A percentile compares a stretch with the other conserved stretches of the same genome.
Conservation (phyloP, 1,140 invertebrate species). For the Atta texana region DNA sequence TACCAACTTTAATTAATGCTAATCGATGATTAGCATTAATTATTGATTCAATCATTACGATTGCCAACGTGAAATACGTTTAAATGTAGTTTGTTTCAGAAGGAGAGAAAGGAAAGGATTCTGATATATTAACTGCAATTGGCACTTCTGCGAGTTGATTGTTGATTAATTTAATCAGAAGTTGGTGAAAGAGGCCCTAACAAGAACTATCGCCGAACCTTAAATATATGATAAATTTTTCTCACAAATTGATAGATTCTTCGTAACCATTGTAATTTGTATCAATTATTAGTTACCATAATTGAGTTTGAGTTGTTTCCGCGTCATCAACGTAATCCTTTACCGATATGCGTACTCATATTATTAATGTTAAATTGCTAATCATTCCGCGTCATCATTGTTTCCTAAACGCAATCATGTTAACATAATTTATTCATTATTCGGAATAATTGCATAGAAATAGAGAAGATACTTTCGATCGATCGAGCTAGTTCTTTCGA, state of each 20-base stretch:
- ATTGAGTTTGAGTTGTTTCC: conserved; percentile 25
- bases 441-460: background rate
- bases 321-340: background rate
- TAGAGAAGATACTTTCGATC: background rate
- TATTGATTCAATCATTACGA: too few species aligned
- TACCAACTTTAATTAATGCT: too few species aligned
- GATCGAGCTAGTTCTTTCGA: background rate
- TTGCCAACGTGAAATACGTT: too few species aligned
- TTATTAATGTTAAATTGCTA: conserved; percentile 45
- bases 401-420: conserved; percentile 19
- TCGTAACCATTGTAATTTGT: background rate
- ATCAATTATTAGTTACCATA: conserved; percentile 32
- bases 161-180: too few species aligned
- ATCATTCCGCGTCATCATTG: conserved; percentile 24
- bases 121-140: too few species aligned
- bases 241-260: conserved; percentile 7
- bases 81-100: too few species aligned
- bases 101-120: too few species aligned
- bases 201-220: background rate
- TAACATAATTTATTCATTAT: conserved; percentile 28
- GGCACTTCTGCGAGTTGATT: too few species aligned
- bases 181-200: background rate
- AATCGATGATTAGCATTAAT: too few species aligned
- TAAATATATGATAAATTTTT: background rate
- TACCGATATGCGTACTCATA: background rate